A percentile compares a stretch with the other conserved stretches of the same genome.
phyloP scores from a whole-genome alignment of 2,113 vertebrate species.

The Chaetodon auriga region DNA sequence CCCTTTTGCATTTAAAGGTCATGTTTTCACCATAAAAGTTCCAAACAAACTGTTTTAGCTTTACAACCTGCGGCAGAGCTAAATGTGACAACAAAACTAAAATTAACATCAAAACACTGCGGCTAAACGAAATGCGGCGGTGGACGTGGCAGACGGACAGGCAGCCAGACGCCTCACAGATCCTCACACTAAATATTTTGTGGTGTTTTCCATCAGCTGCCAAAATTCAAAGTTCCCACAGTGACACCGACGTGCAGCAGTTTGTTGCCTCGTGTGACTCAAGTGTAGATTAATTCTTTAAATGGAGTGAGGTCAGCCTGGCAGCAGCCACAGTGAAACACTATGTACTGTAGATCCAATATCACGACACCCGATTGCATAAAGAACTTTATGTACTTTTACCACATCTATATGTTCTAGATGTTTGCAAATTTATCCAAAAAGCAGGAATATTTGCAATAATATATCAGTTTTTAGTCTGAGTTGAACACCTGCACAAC shows the following conservation, averaged over 20 bases:
- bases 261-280: not conserved
- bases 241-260: not conserved
- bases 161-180: not conserved
- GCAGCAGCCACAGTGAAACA: conserved; percentile 1
- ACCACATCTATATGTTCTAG: not conserved
- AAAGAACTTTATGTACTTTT: not conserved
- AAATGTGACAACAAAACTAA: conserved; percentile 10
- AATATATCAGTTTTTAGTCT: not conserved
- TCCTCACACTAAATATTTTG: not conserved
- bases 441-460: not conserved
- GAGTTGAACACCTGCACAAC: not conserved
- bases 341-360: not conserved
- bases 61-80: conserved; percentile 21
- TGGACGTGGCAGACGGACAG: not conserved
- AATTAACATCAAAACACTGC: not conserved
- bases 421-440: not conserved
- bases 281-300: not conserved
- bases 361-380: not conserved
- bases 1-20: not conserved
- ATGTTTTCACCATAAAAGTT: conserved; percentile 17
- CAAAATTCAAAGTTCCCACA: conserved; percentile 6
- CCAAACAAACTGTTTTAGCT: conserved; percentile 30
- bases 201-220: not conserved
- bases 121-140: not conserved
- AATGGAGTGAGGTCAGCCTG: not conserved